Percentiles rank a stretch among this genome's conserved stretches.
These are phyloP conservation scores for Tragelaphus scriptus DNA, from an alignment of 2,113 vertebrate species.

Conservation along the genomic window DNA sequence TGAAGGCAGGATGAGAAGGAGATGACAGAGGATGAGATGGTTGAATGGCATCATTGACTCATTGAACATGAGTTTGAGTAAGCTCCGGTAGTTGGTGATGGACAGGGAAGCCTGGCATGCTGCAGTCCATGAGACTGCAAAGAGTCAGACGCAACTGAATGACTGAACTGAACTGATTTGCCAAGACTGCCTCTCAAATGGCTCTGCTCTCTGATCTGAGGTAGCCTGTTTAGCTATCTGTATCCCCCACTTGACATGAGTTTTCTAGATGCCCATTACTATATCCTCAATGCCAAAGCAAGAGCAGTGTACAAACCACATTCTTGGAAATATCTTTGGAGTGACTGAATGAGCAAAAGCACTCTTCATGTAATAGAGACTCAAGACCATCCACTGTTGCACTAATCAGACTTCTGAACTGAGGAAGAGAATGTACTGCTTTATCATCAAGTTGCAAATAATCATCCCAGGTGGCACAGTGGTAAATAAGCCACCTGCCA, in stretches of 20 bases:
- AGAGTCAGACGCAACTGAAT: background rate
- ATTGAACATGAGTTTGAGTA: background rate
- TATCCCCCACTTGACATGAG: background rate
- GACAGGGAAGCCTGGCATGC: background rate
- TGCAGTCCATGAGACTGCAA: background rate
- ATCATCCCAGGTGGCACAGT: background rate
- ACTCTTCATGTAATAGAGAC: background rate
- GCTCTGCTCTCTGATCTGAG: background rate
- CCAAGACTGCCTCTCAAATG: rapidly evolving
- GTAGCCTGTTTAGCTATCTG: background rate
- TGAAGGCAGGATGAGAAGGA: background rate
- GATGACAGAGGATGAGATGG: background rate
- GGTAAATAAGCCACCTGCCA: background rate
- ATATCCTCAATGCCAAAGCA: background rate
- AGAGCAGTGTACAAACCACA: background rate
- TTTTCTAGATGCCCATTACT: background rate
- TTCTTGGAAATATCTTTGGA: background rate
- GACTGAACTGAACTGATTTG: background rate
- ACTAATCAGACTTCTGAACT: background rate
- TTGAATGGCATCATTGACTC: background rate
- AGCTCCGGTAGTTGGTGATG: background rate
- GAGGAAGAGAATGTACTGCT: background rate
- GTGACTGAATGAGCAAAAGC: background rate
- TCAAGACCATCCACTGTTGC: background rate
- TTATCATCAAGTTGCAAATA: background rate